Evolutionary conservation across 1,140 invertebrate genomes (phyloP).

Genomic region (Glossosoma conforme): DNA sequence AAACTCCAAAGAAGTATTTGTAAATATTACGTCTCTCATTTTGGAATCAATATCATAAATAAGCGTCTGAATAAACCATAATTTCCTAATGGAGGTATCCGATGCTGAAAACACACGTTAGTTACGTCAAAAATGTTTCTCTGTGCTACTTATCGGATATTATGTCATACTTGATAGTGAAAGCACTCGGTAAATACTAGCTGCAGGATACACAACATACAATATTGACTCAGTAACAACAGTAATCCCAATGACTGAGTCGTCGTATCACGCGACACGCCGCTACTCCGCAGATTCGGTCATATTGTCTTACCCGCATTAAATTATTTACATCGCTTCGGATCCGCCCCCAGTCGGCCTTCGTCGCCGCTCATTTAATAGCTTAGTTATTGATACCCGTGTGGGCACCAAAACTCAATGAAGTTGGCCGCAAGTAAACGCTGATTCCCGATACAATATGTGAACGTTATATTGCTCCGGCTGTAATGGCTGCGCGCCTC

Average conservation of each 20-base stretch:
- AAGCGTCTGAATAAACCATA: too few relatives aligned
- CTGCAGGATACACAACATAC: not conserved
- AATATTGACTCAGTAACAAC: slow-evolving; percentile 2
- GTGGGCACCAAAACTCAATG: not conserved
- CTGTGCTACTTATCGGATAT: too few relatives aligned
- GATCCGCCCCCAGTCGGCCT: not conserved
- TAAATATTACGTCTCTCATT: too few relatives aligned
- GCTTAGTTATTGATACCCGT: slow-evolving; percentile 1
- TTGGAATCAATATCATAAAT: too few relatives aligned
- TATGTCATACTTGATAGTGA: too few relatives aligned
- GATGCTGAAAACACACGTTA: too few relatives aligned
- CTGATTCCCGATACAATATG: slow-evolving; percentile 4
- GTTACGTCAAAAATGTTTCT: too few relatives aligned
- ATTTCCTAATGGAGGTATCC: too few relatives aligned
- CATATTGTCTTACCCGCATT: slow-evolving; percentile 1
- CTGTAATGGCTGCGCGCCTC: too few relatives aligned
- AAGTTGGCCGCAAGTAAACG: slow-evolving; percentile 1
- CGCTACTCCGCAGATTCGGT: not conserved
- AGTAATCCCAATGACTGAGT: slow-evolving; percentile 1
- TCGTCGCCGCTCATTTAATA: slow-evolving; percentile 1
- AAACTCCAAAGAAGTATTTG: too few relatives aligned
- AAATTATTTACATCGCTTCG: slow-evolving; percentile 7
- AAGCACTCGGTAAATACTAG: too few relatives aligned
- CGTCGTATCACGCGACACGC: not conserved
- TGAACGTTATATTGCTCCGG: not conserved